Percentiles rank a stretch among this genome's conserved stretches.
phyloP scores from a whole-genome alignment of 37 sponge, comb jelly and placozoan genomes.

The Spongilla lacustris region DNA sequence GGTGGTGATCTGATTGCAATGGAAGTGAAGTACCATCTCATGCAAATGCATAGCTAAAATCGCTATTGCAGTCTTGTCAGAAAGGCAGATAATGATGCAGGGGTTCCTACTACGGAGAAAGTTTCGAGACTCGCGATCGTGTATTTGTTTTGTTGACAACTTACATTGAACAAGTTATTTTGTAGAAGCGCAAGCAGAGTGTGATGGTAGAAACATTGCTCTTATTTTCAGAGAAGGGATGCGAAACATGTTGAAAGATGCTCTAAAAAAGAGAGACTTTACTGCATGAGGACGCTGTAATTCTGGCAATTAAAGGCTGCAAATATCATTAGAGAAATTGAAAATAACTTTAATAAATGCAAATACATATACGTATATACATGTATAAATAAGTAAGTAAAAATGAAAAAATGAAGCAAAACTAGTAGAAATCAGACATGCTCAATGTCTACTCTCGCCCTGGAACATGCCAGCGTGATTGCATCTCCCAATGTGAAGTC shows the following conservation, averaged over 20 bases:
- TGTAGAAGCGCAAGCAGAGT: conserved; percentile 37
- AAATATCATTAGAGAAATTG: conserved; percentile 13
- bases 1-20: conserved; percentile 15
- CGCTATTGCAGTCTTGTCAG: conserved; percentile 23
- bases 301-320: conserved; percentile 45
- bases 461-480: too few relatives aligned
- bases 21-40: conserved; percentile 22
- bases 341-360: too few relatives aligned
- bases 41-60: conserved; percentile 15
- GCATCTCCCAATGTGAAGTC: too few relatives aligned
- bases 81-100: not conserved
- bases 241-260: conserved; percentile 1
- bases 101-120: conserved; percentile 1
- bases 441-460: too few relatives aligned
- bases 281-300: conserved; percentile 34
- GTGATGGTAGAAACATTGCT: conserved; percentile 11
- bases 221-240: not conserved
- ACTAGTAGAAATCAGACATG: too few relatives aligned
- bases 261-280: conserved; percentile 6
- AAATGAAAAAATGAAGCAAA: too few relatives aligned
- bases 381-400: too few relatives aligned
- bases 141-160: conserved; percentile 21
- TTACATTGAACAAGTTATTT: conserved; percentile 30
- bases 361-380: too few relatives aligned
- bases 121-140: conserved; percentile 15